phyloP scores from a whole-genome alignment of 2,888 invertebrate species.

The Ormyrus rosae region DNA sequence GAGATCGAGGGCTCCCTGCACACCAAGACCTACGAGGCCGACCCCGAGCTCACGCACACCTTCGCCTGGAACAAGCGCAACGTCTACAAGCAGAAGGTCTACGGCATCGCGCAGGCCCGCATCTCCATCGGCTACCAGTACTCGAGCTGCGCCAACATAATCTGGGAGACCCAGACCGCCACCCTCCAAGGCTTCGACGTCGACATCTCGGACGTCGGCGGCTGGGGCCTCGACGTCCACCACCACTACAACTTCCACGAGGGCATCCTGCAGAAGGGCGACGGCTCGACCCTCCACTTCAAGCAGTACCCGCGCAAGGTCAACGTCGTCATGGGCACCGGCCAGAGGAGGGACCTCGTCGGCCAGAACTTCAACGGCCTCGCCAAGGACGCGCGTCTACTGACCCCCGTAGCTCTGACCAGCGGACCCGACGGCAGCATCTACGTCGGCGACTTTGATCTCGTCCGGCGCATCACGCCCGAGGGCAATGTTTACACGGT shows the following conservation, averaged over 20 bases:
- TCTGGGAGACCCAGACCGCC: constrained; percentile 97
- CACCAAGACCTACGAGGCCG: constrained; percentile 95
- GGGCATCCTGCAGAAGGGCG: constrained; percentile 97
- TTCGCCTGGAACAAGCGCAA: constrained; percentile 99
- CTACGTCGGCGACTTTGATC: constrained; percentile 97
- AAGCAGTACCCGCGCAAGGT: constrained; percentile 94
- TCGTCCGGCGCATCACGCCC: constrained; percentile 92
- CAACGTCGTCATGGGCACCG: constrained; percentile 94
- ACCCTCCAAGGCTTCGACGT: constrained; percentile 97
- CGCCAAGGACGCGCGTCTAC: constrained; percentile 89
- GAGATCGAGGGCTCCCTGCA: constrained; percentile 95
- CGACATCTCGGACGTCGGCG: constrained; percentile 96
- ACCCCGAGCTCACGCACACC: constrained; percentile 94
- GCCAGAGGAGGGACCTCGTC: constrained; percentile 88
- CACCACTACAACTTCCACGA: constrained; percentile 99
- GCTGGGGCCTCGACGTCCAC: constrained; percentile 98
- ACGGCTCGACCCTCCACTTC: constrained; percentile 95
- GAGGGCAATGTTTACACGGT: constrained; percentile 94
- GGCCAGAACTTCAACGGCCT: constrained; percentile 92
- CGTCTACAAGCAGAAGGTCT: constrained; percentile 96
- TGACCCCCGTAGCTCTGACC: constrained; percentile 95
- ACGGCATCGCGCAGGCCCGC: constrained; percentile 91
- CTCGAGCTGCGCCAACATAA: constrained; percentile 89
- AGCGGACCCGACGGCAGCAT: constrained; percentile 97
- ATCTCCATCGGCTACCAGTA: constrained; percentile 97